phyloP scores from a whole-genome alignment of 2,888 invertebrate genomes.

The Laspeyria flexula region DNA sequence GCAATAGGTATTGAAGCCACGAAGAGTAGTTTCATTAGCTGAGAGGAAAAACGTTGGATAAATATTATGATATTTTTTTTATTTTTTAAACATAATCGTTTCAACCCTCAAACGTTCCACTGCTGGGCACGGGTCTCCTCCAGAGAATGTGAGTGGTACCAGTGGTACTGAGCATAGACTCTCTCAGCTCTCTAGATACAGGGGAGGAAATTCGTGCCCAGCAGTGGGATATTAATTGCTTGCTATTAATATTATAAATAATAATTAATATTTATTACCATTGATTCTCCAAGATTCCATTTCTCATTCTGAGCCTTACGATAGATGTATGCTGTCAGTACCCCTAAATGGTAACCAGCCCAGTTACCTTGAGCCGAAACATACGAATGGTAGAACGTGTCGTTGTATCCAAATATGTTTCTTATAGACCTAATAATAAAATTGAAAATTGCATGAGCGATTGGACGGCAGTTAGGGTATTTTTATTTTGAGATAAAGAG shows the following conservation, averaged over 20 bases:
- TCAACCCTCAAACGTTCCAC: no score
- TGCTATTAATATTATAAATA: no score
- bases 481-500: not conserved
- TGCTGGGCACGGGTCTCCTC: no score
- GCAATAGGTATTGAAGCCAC: conserved; percentile 70
- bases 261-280: no score
- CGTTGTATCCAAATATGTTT: conserved; percentile 79
- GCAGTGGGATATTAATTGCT: no score
- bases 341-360: conserved; percentile 81
- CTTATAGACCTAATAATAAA: conserved; percentile 69
- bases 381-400: conserved; percentile 81
- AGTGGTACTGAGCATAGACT: no score
- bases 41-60: conserved; percentile 28
- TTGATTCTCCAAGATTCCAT: conserved; percentile 72
- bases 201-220: no score
- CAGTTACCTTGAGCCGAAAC: conserved; percentile 82
- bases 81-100: no score
- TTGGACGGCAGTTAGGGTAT: not conserved
- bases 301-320: conserved; percentile 74
- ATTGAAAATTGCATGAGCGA: not conserved
- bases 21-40: conserved; percentile 70
- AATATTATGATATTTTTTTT: no score
- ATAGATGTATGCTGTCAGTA: conserved; percentile 79
- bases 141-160: no score
- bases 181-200: no score